A percentile compares a stretch with the other conserved stretches of the same genome.
Conservation (phyloP, 2,888 invertebrate genomes). For the Protodeltote pygarga region DNA sequence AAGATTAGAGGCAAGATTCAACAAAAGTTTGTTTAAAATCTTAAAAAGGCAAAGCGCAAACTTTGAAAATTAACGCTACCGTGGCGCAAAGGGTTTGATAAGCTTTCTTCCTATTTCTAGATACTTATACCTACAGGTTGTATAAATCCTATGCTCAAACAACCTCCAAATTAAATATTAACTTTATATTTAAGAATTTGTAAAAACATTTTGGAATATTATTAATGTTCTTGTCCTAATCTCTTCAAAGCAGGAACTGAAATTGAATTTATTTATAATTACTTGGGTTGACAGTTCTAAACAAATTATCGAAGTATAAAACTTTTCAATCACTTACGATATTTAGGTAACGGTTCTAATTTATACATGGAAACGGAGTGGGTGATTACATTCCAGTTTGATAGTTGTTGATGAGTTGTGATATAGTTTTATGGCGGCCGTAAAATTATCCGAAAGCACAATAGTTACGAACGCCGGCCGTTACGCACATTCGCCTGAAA, state of each 20-base stretch:
- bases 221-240: conserved; percentile 28
- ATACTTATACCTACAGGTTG: conserved; percentile 9
- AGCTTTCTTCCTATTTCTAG: conserved; percentile 9
- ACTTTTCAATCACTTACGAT: conserved; percentile 17
- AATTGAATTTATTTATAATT: conserved; percentile 41
- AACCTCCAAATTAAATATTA: conserved; percentile 23
- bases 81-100: conserved; percentile 13
- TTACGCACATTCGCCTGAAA: neutral
- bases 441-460: conserved; percentile 26
- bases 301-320: conserved; percentile 16
- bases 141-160: conserved; percentile 16
- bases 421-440: conserved; percentile 34
- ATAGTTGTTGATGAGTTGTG: conserved; percentile 16
- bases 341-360: neutral
- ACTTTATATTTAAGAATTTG: conserved; percentile 23
- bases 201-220: conserved; percentile 24
- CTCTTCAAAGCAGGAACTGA: conserved; percentile 8
- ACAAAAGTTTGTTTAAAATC: conserved; percentile 28
- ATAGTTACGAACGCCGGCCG: neutral
- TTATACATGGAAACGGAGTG: neutral
- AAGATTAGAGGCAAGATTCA: conserved; percentile 5
- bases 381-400: conserved; percentile 3
- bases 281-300: conserved; percentile 17
- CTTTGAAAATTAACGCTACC: conserved; percentile 31
- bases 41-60: conserved; percentile 29